These are phyloP conservation scores for Embiotoca jacksoni DNA, from an alignment of 2,113 vertebrate species.

Conservation along the genomic window DNA sequence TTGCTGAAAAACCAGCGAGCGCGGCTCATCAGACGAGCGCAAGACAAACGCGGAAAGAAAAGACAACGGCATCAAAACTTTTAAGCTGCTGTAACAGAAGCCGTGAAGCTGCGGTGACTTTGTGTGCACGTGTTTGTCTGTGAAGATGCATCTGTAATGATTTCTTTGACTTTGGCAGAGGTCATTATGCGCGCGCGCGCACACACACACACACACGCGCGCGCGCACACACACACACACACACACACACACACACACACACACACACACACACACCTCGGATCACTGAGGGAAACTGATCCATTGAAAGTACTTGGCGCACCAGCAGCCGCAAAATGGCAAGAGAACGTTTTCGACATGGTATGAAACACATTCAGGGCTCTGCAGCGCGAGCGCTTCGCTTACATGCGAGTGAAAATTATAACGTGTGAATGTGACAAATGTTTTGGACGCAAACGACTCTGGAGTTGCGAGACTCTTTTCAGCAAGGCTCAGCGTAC, in stretches of 20 bases:
- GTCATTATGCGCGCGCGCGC: not conserved
- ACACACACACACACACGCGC: slow-evolving; percentile 7
- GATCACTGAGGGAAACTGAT: slow-evolving; percentile 62
- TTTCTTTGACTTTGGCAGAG: slow-evolving; percentile 72
- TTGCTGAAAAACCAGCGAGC: not conserved
- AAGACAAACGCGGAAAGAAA: slow-evolving; percentile 8
- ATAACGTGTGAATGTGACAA: not conserved
- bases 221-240: slow-evolving; percentile 16
- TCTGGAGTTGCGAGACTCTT: not conserved
- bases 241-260: slow-evolving; percentile 29
- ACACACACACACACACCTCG: slow-evolving; percentile 44
- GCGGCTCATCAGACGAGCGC: slow-evolving; percentile 15
- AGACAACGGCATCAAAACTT: not conserved
- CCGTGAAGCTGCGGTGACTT: too few species aligned
- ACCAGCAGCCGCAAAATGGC: slow-evolving; percentile 37
- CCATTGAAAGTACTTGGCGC: slow-evolving; percentile 60
- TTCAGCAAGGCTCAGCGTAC: not conserved
- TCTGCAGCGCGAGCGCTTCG: not conserved
- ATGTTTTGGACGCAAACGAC: not conserved
- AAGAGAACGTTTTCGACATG: slow-evolving; percentile 28
- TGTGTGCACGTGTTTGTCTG: not conserved
- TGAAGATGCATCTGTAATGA: slow-evolving; percentile 43
- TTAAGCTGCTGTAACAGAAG: not conserved
- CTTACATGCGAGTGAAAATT: not conserved
- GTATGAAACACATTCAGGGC: slow-evolving; percentile 2